Conservation (phyloP, 2,888 invertebrate species). For the Philereme transversata region DNA sequence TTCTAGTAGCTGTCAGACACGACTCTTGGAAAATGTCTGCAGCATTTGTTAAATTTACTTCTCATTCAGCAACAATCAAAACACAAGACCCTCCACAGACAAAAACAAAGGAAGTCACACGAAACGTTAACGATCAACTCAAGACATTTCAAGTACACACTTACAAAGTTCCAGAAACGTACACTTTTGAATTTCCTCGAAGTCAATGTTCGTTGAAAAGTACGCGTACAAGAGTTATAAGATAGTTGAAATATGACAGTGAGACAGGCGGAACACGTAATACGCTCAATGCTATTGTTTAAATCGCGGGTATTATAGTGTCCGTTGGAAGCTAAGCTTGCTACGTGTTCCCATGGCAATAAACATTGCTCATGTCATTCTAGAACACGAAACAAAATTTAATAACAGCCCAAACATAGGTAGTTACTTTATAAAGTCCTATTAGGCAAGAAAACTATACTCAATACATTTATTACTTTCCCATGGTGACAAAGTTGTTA, state of each 20-base stretch:
- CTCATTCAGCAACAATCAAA: conserved; percentile 25
- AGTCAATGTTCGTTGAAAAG: conserved; percentile 25
- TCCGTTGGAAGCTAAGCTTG: conserved; percentile 31
- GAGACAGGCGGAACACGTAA: conserved; percentile 48
- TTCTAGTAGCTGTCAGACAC: not conserved
- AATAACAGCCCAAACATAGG: too few species aligned
- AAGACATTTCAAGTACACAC: conserved; percentile 40
- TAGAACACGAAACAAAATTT: too few species aligned
- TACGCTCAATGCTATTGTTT: conserved; percentile 61
- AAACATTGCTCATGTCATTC: conserved; percentile 20
- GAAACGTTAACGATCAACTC: conserved; percentile 40
- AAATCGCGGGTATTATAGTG: conserved; percentile 45
- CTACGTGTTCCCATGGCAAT: conserved; percentile 27
- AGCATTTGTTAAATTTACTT: conserved; percentile 13
- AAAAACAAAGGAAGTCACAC: conserved; percentile 40
- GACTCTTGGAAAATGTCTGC: conserved; percentile 3
- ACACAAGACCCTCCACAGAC: conserved; percentile 39
- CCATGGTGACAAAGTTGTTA: too few species aligned
- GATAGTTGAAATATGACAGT: conserved; percentile 43
- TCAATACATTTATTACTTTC: too few species aligned
- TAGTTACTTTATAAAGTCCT: too few species aligned
- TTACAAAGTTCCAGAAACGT: conserved; percentile 34
- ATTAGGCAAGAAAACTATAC: too few species aligned
- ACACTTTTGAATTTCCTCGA: conserved; percentile 35
- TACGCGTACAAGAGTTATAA: conserved; percentile 28